Conservation (phyloP, 2,888 invertebrate genomes). For the Drosophila tanythrix region DNA sequence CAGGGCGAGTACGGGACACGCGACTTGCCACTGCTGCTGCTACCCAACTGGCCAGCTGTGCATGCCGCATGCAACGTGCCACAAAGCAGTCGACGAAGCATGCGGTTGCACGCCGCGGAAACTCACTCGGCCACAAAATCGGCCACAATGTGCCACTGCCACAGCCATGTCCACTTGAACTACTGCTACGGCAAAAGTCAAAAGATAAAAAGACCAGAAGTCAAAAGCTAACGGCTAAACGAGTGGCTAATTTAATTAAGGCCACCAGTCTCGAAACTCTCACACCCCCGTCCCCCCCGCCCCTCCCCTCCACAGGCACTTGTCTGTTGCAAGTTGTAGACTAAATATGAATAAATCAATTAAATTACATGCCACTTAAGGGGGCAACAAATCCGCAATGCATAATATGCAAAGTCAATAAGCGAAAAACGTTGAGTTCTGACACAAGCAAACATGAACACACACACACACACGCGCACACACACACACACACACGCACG, state of each 20-base stretch:
- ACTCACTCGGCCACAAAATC: slow-evolving; percentile 69
- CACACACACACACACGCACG: slow-evolving; percentile 3
- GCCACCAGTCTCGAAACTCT: not conserved
- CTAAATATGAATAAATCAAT: not conserved
- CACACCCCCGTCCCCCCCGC: not conserved
- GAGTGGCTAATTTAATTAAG: slow-evolving; percentile 39
- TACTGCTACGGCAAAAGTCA: slow-evolving; percentile 20
- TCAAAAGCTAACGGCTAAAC: slow-evolving; percentile 26
- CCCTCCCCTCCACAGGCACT: not conserved
- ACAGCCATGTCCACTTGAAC: slow-evolving; percentile 41
- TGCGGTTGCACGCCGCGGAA: slow-evolving; percentile 47
- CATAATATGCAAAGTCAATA: slow-evolving; percentile 34
- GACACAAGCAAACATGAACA: slow-evolving; percentile 13
- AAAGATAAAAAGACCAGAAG: slow-evolving; percentile 18
- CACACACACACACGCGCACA: slow-evolving; percentile 6
- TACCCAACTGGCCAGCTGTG: slow-evolving; percentile 50
- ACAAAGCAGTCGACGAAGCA: slow-evolving; percentile 62
- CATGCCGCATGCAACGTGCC: slow-evolving; percentile 47
- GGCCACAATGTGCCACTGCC: slow-evolving; percentile 49
- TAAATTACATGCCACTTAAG: slow-evolving; percentile 5
- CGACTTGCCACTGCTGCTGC: slow-evolving; percentile 30
- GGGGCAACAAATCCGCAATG: slow-evolving; percentile 3
- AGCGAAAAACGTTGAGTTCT: slow-evolving; percentile 29
- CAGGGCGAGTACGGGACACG: slow-evolving; percentile 50
- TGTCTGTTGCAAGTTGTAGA: not conserved